phyloP scores from a whole-genome alignment of 2,113 vertebrate genomes.

The Cariama cristata region DNA sequence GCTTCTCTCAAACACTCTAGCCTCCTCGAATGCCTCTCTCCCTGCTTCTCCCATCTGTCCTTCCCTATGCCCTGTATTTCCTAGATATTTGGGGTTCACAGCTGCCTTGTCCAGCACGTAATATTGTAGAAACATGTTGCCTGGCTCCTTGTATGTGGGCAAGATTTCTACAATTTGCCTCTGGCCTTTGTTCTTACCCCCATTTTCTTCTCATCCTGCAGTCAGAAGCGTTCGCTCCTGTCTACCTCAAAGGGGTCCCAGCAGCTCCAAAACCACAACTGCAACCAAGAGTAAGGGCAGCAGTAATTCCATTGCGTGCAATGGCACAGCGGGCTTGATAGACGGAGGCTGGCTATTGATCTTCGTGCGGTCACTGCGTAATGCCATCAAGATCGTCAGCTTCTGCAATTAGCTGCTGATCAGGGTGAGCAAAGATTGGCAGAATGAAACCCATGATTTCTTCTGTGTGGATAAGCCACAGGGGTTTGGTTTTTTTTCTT shows the following conservation, averaged over 20 bases:
- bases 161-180: neutral
- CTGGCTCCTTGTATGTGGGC: neutral
- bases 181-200: neutral
- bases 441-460: neutral
- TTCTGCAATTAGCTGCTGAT: neutral
- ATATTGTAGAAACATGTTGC: neutral
- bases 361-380: rapidly evolving
- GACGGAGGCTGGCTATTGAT: neutral
- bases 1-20: neutral
- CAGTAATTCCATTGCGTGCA: neutral
- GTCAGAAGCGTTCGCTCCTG: neutral
- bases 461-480: neutral
- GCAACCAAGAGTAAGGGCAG: neutral
- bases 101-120: neutral
- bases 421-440: neutral
- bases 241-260: neutral
- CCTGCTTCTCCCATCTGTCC: neutral
- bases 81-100: neutral
- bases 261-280: neutral
- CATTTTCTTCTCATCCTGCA: neutral
- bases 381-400: neutral
- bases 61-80: neutral
- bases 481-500: neutral
- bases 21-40: neutral
- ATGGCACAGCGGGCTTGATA: neutral